Base-by-base conservation (phyloP, 2,888 invertebrate genomes). In the Hydrotaea cyrtoneurina region DNA sequence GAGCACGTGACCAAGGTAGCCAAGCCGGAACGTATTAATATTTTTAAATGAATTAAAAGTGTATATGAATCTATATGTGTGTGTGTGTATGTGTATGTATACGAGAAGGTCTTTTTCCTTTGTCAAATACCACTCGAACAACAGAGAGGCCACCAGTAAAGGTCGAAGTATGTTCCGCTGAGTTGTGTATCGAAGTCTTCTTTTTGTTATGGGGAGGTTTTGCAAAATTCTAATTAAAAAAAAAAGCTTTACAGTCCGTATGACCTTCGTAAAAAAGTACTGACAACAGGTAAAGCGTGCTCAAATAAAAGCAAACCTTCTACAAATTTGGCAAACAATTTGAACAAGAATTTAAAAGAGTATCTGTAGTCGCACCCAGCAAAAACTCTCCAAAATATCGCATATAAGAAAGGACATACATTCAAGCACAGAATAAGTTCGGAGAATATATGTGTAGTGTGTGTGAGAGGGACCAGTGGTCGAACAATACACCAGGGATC, bases 1-100 rank as follows among this genome's bases (percentile, higher is more conserved):
- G 23, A 43, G 59, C 71, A 80, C 80, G 80, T 80, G 80, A 80
- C 80, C 71, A 71, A 62, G 75, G 75, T 36, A 80, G 72, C 71
- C 75, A 76, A 53, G 21, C 46, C 62, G 43, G 53, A 59, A 62
- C 31, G 66, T 50, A 66, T 55, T 69, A 69, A 57, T 55, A 39
- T 39, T 69, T 77, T 77, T 66, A 53, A 77, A 77, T 69, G 57
- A 71, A 53, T 62, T 53, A 59, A 72, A 59, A 72, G 23, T 50
- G 36, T 62, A 17, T 10, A 4, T 23, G 31, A n/a, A n/a, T n/a
- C n/a, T n/a, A n/a, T n/a, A n/a, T n/a, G 23, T n/a, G n/a, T 59
- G 59, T 59, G 59, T 8, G 10, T 59, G 31, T 21, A 11, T 59
- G 23, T 10, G 46, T 46, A 17, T 62, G n/a, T 62, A n/a, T 62